These are phyloP conservation scores for Dufourea novaeangliae DNA, from an alignment of 1,140 invertebrate species.

Conservation along the genomic window DNA sequence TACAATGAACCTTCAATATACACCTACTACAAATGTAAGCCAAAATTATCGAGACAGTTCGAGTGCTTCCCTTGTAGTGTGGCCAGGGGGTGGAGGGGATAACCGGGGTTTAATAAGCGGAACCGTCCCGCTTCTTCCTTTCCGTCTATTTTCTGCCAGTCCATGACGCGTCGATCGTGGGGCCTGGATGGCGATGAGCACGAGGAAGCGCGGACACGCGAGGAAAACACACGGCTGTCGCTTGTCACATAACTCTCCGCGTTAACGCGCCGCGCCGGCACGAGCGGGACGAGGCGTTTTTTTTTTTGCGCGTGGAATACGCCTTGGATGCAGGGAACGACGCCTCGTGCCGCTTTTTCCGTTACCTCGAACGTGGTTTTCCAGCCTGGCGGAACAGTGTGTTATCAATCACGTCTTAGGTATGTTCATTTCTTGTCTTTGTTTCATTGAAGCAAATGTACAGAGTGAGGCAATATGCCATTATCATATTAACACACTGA, in stretches of 20 bases:
- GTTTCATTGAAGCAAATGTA: too few species aligned
- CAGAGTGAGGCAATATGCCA: too few species aligned
- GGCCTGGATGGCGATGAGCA: neutral
- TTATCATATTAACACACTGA: too few species aligned
- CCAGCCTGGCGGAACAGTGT: too few species aligned
- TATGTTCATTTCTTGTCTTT: too few species aligned
- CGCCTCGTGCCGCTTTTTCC: neutral
- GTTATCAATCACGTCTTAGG: too few species aligned
- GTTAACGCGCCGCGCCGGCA: conserved; percentile 1
- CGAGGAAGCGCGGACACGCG: conserved; percentile 32
- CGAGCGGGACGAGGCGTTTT: conserved; percentile 10
- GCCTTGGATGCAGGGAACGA: too few species aligned
- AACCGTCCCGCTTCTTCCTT: neutral
- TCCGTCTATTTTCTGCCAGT: neutral
- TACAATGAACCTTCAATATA: too few species aligned
- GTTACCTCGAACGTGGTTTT: neutral
- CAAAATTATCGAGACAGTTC: too few species aligned
- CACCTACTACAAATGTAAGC: too few species aligned
- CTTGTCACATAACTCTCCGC: conserved; percentile 57
- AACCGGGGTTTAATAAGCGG: neutral
- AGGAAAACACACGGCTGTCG: conserved; percentile 42
- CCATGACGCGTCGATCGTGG: neutral
- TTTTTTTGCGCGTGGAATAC: too few species aligned
- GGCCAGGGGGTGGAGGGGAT: neutral
- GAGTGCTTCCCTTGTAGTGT: too few species aligned